Evolutionary conservation across 2,888 invertebrate species (phyloP).

Genomic region (Argynnis bischoffii): DNA sequence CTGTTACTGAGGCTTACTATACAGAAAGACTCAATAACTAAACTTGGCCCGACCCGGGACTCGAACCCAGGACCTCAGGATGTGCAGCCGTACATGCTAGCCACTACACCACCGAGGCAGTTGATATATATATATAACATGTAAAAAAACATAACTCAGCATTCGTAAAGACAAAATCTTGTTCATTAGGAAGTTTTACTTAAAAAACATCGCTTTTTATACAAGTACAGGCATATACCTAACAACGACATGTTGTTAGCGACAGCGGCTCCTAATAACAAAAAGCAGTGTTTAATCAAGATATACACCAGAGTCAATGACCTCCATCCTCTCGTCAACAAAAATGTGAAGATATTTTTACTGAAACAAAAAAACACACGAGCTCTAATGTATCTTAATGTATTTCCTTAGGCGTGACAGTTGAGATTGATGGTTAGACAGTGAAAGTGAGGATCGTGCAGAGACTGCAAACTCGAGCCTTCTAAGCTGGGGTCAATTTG

Average conservation of each 20-base stretch:
- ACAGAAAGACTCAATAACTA: too few species aligned
- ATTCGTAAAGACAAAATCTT: too few species aligned
- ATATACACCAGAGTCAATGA: slow-evolving; percentile 35
- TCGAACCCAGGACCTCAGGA: too few species aligned
- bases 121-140: too few species aligned
- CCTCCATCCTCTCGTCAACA: slow-evolving; percentile 26
- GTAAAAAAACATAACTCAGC: too few species aligned
- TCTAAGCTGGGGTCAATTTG: slow-evolving; percentile 48
- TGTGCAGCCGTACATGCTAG: too few species aligned
- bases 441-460: slow-evolving; percentile 68
- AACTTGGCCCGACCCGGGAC: too few species aligned
- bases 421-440: slow-evolving; percentile 61
- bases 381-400: slow-evolving; percentile 48
- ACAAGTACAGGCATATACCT: not conserved
- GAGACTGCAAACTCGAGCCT: slow-evolving; percentile 54
- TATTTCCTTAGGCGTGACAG: slow-evolving; percentile 60
- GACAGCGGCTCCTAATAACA: not conserved
- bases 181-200: too few species aligned
- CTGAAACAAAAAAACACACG: slow-evolving; percentile 44
- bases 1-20: too few species aligned
- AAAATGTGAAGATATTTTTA: slow-evolving; percentile 41
- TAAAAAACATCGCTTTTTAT: too few species aligned
- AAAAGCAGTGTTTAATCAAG: slow-evolving; percentile 31
- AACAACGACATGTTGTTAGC: not conserved
- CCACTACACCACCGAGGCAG: too few species aligned